Conservation (phyloP, 2,113 vertebrate species). For the Nymphicus hollandicus region DNA sequence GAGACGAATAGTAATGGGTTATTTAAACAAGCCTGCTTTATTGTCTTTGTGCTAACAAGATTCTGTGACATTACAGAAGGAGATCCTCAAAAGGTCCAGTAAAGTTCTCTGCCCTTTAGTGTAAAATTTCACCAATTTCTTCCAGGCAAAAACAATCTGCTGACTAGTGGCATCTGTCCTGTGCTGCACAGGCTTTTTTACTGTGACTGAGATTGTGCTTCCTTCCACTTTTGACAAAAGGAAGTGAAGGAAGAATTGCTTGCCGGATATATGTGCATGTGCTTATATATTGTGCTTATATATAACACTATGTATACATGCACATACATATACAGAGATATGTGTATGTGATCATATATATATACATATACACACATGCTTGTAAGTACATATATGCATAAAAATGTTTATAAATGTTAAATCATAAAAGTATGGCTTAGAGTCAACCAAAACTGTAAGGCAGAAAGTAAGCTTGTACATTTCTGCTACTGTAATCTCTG, state of each 20-base stretch:
- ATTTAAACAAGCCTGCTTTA: constrained; percentile 52
- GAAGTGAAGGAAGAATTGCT: background rate
- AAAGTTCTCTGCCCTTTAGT: constrained; percentile 46
- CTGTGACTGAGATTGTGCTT: background rate
- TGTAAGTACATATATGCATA: background rate
- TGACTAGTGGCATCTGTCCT: constrained; percentile 10
- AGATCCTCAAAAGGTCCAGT: constrained; percentile 20
- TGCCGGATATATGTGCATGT: accelerated
- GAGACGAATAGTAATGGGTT: background rate
- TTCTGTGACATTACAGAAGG: constrained; percentile 4
- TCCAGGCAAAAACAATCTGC: constrained; percentile 12
- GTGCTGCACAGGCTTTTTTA: background rate
- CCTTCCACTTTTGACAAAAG: constrained; percentile 8
- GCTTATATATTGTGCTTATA: background rate
- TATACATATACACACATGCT: accelerated
- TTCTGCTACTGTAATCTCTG: background rate
- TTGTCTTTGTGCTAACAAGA: constrained; percentile 27
- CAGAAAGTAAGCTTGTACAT: background rate
- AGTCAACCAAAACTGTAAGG: background rate
- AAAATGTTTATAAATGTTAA: background rate
- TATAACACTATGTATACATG: background rate
- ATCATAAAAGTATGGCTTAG: background rate
- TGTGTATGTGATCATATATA: background rate
- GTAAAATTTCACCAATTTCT: constrained; percentile 21
- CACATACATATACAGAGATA: background rate